Base-by-base conservation (phyloP, 2,113 vertebrate genomes). In the Hymenochirus boettgeri region DNA sequence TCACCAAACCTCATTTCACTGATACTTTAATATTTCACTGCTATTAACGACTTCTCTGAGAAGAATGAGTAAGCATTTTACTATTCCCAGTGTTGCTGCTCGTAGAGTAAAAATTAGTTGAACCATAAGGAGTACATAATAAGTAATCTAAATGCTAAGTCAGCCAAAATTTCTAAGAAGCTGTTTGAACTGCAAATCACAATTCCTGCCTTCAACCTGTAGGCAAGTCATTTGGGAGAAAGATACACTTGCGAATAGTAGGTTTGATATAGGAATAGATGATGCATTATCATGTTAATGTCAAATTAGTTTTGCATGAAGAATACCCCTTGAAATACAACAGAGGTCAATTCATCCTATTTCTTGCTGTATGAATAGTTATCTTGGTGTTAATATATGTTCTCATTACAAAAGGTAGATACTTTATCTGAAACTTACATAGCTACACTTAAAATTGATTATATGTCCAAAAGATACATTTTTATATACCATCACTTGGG, bases 391-490 rank as follows among this genome's bases (percentile, higher is more conserved):
- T 55, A 55, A 21, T 25, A 2, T 37, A 52, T 37, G 29, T 29
- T 57, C 31, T 33, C 48, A 12, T 37, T 11, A 31, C 24, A 65
- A 42, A 57, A 5, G 11, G 46, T 58, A 66, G 52, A 37, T 59
- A 33, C 51, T 55, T 55, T 58, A 48, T 57, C 23, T 50, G 27
- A 10, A 39, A 51, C 27, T 37, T 51, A 39, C 23, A 29, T 13
- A 42, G 64, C 47, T 57, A 25, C 64, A 59, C 27, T 51, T 26
- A 18, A 24, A 58, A 66, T 66, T 65, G 63, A 65, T 57, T 58
- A 66, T 51, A 25, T 66, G 64, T 42, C 64, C 2, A 35, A 21
- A 66, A 52, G 6, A 51, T 35, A 23, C 45, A 66, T 52, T 66
- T 66, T 51, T 23, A 39, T 58, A 66, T 50, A 66, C 18, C 45